Percentiles rank a stretch among this genome's conserved stretches.
Conservation (phyloP, 2,113 vertebrate species). For the Podiceps cristatus region DNA sequence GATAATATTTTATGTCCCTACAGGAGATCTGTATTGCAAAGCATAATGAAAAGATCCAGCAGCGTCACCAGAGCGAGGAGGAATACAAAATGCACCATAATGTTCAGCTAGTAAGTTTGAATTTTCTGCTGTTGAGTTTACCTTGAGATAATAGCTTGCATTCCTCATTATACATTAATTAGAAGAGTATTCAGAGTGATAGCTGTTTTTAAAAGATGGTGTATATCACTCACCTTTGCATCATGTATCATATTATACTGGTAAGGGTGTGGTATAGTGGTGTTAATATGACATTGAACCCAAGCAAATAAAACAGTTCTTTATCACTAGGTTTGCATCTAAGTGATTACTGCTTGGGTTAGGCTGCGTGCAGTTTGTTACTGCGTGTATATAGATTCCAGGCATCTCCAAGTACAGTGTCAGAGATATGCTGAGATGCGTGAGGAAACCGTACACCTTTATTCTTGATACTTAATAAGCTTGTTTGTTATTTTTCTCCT, state of each 20-base stretch:
- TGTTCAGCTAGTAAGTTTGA: slow-evolving; percentile 77
- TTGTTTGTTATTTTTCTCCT: not conserved
- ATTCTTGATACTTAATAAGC: not conserved
- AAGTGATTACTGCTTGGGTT: not conserved
- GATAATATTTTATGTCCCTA: slow-evolving; percentile 39
- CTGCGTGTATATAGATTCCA: fast-evolving
- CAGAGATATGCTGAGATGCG: not conserved
- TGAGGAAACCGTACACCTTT: not conserved
- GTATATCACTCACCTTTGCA: not conserved
- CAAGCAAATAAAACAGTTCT: not conserved
- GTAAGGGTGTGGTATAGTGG: no score
- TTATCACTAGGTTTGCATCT: not conserved
- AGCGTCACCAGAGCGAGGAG: slow-evolving; percentile 78
- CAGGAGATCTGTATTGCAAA: slow-evolving; percentile 96
- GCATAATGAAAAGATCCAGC: slow-evolving; percentile 90
- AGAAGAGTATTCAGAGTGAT: not conserved
- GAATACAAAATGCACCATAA: slow-evolving; percentile 75
- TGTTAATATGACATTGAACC: not conserved
- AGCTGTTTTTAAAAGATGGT: not conserved
- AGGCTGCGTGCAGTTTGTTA: not conserved
- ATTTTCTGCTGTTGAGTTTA: not conserved
- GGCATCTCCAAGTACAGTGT: fast-evolving
- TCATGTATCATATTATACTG: not conserved
- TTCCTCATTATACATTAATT: not conserved
- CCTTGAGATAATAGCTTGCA: not conserved